Base-by-base conservation (phyloP, 2,113 vertebrate species). In the Mastomys coucha region DNA sequence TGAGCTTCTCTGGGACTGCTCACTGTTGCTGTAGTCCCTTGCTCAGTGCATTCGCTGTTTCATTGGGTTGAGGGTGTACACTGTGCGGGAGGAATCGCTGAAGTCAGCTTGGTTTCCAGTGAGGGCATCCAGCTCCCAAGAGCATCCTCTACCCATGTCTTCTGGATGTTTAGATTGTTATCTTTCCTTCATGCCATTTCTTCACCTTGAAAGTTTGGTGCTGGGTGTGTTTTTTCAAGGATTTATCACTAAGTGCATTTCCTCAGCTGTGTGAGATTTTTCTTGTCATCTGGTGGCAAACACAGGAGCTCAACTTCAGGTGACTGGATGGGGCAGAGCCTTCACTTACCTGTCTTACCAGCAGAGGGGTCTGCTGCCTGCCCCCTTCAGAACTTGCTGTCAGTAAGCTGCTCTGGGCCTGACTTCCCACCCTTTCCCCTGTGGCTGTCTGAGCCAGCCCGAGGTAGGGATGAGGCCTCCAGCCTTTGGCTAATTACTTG, bases 31-130 rank as follows among this genome's bases (percentile, higher is more conserved):
- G 2, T 69, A 39, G 58, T 77, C 31, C 76, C 53, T 6, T 53
- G 33, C 49, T 51, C 78, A 24, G 26, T 65, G 31, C 63, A 72
- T 75, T 69, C 49, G 8, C 60, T 22, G 7, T 58, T 70, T 67
- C 33, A 31, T n/a, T 6, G 7, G 51, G 13, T 20, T 17, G n/a
- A 90, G 81, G 82, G 33, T 84, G n/a, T 91, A 36, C 26, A 7
- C 0, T 78, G 33, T 33, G 2, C 7, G 1, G 60, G 31, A 87
- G 31, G 39, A 56, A 45, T 56, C 36, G 2, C 17, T 19, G 0
- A 70, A 53, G 51, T n/a, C 12, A 8, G 16, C 12, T 19, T 17
- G 28, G 26, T 36, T 94, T 69, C 16, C 67, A 24, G 80, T 49
- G 72, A 13, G 51, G 69, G 39, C 11, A 31, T 28, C 4, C 16